Evolutionary conservation across 2,888 invertebrate genomes (phyloP), one percentile per base, ranked within the genome.

Genomic region (Drosophila sordidapex): DNA sequence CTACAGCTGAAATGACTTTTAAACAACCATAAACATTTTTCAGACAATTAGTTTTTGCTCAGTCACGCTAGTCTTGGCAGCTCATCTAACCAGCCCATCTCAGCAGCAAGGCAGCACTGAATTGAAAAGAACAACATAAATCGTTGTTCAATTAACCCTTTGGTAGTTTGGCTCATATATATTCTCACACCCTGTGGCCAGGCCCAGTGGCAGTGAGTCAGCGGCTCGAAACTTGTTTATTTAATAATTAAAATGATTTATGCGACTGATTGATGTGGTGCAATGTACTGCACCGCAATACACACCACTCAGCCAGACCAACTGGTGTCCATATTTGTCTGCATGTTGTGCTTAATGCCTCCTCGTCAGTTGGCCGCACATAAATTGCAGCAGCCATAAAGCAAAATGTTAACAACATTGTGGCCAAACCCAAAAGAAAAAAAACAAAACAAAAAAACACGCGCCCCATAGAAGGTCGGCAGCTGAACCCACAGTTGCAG

Each of bases 211-310:
- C 71, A 52, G 49, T 82, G 74, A 83, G 63, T 78, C 84, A 83
- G 79, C 59, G 49, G 29, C 62, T 52, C 31, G n/a, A 56, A 74
- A 81, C 82, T 80, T 84, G 85, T 81, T 85, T 82, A 85, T 88
- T 87, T 88, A 87, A 88, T 87, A 87, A 87, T 87, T 87, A 87
- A 89, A 87, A 88, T 87, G 86, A 87, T 89, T 87, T 89, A 87
- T 87, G 86, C 66, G 83, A 76, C 88, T 89, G 85, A 86, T 86
- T 89, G 89, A 86, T 86, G 89, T 74, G 74, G 84, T 69, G 67
- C 66, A 54, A 25, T 48, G 66, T 49, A 65, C 49, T 65, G 63
- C 57, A 70, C 62, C 57, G 63, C 77, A 77, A 77, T 76, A 59
- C 81, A 81, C 73, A 77, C 74, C 72, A 64, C 15, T 38, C 29